Conservation (phyloP, 1,140 invertebrate species). For the Apis dorsata region DNA sequence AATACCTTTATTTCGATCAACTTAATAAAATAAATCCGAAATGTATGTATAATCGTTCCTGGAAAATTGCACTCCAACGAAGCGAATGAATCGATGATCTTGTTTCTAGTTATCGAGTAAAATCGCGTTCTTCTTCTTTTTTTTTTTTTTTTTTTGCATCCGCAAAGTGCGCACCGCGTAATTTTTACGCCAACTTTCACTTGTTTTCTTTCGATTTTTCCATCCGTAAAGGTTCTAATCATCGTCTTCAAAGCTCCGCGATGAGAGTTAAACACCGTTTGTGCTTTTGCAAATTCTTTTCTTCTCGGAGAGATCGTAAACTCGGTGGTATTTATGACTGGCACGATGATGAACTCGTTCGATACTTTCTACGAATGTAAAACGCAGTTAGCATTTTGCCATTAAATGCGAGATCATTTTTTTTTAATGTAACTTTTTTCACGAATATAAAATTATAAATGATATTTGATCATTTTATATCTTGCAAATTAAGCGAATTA, state of each 20-base stretch:
- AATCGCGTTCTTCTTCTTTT: not conserved
- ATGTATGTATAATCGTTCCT: not conserved
- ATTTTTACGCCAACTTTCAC: slow-evolving; percentile 36
- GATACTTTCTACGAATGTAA: not conserved
- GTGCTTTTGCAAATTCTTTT: not conserved
- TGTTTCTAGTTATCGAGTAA: not conserved
- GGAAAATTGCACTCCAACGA: not conserved
- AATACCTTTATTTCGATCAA: too few relatives aligned
- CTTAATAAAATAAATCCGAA: not conserved
- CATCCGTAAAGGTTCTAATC: slow-evolving; percentile 23
- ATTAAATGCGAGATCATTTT: not conserved
- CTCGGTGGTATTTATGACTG: not conserved
- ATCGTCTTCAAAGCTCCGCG: not conserved
- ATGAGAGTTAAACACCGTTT: not conserved
- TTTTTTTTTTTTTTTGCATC: not conserved
- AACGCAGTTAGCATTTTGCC: not conserved
- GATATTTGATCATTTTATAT: too few relatives aligned
- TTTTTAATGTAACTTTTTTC: too few relatives aligned
- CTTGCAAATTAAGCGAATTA: too few relatives aligned
- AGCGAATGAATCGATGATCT: not conserved
- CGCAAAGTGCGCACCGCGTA: not conserved
- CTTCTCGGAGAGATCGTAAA: not conserved
- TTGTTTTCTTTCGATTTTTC: slow-evolving; percentile 29
- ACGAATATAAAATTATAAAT: too few relatives aligned
- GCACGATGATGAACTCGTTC: not conserved